Percentiles rank a stretch among this genome's conserved stretches.
These are phyloP conservation scores for Globodera ellingtonae DNA, from an alignment of 1,140 invertebrate species.

Conservation along the genomic window DNA sequence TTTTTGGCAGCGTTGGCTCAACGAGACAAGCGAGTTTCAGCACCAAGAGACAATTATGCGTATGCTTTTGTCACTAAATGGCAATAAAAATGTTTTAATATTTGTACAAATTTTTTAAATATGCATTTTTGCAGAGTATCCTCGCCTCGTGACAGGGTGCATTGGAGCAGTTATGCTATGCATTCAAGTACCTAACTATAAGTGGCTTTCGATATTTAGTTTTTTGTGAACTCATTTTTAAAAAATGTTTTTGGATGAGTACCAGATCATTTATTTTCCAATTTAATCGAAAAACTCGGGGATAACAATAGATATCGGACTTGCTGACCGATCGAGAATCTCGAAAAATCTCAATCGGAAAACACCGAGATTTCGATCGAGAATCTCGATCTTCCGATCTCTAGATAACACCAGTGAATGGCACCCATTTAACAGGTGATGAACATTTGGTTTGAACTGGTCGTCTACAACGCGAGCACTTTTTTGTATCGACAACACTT, in stretches of 20 bases:
- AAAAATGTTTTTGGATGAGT: too few relatives aligned
- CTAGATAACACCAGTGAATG: too few relatives aligned
- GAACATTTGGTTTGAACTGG: slow-evolving; percentile 31
- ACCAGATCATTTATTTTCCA: too few relatives aligned
- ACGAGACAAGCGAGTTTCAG: slow-evolving; percentile 17
- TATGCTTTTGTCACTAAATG: background rate
- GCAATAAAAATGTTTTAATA: background rate
- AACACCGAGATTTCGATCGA: too few relatives aligned
- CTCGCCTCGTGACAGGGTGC: slow-evolving; percentile 11
- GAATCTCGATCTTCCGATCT: too few relatives aligned
- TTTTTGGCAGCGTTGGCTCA: slow-evolving; percentile 24
- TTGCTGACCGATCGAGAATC: too few relatives aligned
- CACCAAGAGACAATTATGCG: slow-evolving; percentile 17
- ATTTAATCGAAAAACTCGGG: too few relatives aligned
- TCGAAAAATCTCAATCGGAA: too few relatives aligned
- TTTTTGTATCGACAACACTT: slow-evolving; percentile 18
- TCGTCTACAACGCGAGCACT: slow-evolving; percentile 21
- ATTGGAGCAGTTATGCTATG: slow-evolving; percentile 21
- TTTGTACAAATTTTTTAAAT: background rate
- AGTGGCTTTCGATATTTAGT: background rate
- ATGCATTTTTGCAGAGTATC: slow-evolving; percentile 7
- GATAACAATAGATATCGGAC: too few relatives aligned
- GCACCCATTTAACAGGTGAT: background rate
- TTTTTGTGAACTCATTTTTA: too few relatives aligned
- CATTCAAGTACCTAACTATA: slow-evolving; percentile 2